Evolutionary conservation across 1,140 invertebrate species (phyloP).

Genomic region (Homalodisca vitripennis): DNA sequence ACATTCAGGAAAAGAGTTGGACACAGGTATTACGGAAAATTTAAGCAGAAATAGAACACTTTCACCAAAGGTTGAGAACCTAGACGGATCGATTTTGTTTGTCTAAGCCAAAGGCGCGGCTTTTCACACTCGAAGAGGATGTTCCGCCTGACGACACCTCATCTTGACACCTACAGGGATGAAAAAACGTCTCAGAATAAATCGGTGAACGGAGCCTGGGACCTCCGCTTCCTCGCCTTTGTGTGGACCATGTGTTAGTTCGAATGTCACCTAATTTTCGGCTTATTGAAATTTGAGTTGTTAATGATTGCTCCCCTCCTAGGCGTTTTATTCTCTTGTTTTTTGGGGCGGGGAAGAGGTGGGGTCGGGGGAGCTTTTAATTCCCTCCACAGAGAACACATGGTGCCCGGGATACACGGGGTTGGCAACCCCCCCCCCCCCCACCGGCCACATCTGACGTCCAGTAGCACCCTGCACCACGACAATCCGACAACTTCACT

Average conservation of each 20-base stretch:
- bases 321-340: slow-evolving; percentile 27
- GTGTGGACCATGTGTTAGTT: slow-evolving; percentile 25
- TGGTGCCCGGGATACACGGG: background rate
- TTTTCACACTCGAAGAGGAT: slow-evolving; percentile 10
- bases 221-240: slow-evolving; percentile 12
- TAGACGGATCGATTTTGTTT: too few relatives aligned
- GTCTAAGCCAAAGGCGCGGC: too few relatives aligned
- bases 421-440: background rate
- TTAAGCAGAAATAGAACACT: too few relatives aligned
- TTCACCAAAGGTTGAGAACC: too few relatives aligned
- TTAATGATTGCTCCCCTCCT: slow-evolving; percentile 30
- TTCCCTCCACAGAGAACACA: slow-evolving; percentile 14
- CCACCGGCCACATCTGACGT: background rate
- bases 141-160: slow-evolving; percentile 5
- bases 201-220: background rate
- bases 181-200: slow-evolving; percentile 22
- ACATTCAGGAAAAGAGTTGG: too few relatives aligned
- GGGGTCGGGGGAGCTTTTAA: slow-evolving; percentile 9
- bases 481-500: too few relatives aligned
- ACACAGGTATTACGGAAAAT: too few relatives aligned
- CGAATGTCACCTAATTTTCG: slow-evolving; percentile 34
- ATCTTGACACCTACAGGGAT: background rate
- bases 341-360: slow-evolving; percentile 28
- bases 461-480: too few relatives aligned
- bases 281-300: slow-evolving; percentile 35